Conservation (phyloP, 2,888 invertebrate genomes). For the Ceramica pisi region DNA sequence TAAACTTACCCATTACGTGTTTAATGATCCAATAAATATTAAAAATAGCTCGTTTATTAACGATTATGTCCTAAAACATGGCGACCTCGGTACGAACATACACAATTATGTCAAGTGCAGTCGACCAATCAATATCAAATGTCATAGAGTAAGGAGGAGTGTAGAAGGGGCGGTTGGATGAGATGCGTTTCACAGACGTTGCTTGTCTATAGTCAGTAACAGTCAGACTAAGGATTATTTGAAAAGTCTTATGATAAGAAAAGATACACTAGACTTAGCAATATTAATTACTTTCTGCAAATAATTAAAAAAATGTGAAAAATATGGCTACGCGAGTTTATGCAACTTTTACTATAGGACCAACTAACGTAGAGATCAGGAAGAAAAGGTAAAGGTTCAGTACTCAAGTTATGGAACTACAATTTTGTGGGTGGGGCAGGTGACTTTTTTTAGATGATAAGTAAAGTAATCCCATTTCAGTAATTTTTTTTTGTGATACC, state of each 20-base stretch:
- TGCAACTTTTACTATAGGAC: too few relatives aligned
- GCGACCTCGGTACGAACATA: slow-evolving; percentile 52
- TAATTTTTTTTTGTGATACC: background rate
- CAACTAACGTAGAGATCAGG: too few relatives aligned
- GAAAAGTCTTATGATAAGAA: too few relatives aligned
- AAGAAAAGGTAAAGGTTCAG: too few relatives aligned
- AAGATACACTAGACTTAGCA: too few relatives aligned
- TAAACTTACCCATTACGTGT: slow-evolving; percentile 4
- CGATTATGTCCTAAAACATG: slow-evolving; percentile 54
- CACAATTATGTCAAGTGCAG: slow-evolving; percentile 75
- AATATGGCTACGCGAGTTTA: too few relatives aligned
- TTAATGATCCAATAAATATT: slow-evolving; percentile 43
- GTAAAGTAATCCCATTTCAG: background rate
- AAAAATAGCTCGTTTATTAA: slow-evolving; percentile 46
- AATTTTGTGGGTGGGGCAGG: too few relatives aligned
- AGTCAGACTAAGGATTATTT: too few relatives aligned
- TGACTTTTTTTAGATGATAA: background rate
- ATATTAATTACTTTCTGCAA: too few relatives aligned
- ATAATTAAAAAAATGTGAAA: too few relatives aligned
- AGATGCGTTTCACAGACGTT: background rate
- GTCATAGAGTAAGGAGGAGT: slow-evolving; percentile 43
- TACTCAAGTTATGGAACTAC: too few relatives aligned
- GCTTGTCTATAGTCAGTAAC: background rate
- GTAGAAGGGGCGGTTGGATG: slow-evolving; percentile 20
- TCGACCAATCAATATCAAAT: slow-evolving; percentile 67